Evolutionary conservation across 2,888 invertebrate genomes (phyloP).

Genomic region (Tanytarsus gracilentus): DNA sequence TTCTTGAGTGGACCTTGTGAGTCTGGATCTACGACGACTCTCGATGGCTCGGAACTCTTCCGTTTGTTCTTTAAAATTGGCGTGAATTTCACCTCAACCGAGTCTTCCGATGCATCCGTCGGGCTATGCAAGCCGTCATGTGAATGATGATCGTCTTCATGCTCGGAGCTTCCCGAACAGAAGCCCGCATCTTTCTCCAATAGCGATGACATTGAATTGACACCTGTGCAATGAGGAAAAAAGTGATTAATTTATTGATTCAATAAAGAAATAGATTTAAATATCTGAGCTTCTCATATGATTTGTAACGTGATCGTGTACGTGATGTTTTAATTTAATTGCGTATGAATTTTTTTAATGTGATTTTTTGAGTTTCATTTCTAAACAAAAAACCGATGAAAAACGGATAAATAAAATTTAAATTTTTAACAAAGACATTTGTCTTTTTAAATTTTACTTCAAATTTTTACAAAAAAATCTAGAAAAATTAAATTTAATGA

Average conservation of each 20-base stretch:
- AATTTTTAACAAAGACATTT: no score
- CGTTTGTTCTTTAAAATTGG: constrained; percentile 54
- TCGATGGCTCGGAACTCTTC: constrained; percentile 58
- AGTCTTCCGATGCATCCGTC: constrained; percentile 56
- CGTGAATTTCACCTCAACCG: constrained; percentile 54
- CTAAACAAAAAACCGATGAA: no score
- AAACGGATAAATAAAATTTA: no score
- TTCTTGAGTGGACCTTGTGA: constrained; percentile 58
- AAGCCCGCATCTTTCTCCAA: constrained; percentile 56
- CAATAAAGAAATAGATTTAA: background rate
- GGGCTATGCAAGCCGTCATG: constrained; percentile 49
- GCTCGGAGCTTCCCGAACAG: constrained; percentile 52
- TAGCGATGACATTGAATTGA: constrained; percentile 37
- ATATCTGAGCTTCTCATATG: background rate
- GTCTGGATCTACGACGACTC: constrained; percentile 46
- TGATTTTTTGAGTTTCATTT: no score
- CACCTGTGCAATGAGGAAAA: constrained; percentile 39
- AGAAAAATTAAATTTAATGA: no score
- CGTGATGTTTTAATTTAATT: no score
- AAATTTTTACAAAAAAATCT: no score
- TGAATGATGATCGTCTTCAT: constrained; percentile 50
- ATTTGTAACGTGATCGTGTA: background rate
- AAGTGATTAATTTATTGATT: constrained; percentile 1
- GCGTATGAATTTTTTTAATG: no score
- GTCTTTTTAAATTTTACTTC: no score